These are phyloP conservation scores for Mirounga angustirostris DNA, from an alignment of 2,113 vertebrate genomes.

Conservation along the genomic window DNA sequence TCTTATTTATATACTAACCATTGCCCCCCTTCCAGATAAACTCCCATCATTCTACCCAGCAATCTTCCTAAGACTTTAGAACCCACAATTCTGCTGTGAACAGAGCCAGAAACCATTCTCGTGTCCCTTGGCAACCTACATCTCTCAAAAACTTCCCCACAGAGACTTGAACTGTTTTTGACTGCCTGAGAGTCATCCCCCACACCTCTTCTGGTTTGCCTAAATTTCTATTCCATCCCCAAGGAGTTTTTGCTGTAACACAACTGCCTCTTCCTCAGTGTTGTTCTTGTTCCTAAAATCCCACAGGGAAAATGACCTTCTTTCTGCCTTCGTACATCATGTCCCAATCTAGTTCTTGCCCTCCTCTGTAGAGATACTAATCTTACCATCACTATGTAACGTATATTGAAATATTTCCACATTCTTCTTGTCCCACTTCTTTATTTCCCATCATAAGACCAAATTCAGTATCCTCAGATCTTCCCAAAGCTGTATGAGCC, in stretches of 20 bases:
- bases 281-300: not conserved
- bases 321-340: not conserved
- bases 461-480: not conserved
- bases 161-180: not conserved
- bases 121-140: not conserved
- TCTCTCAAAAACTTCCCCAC: not conserved
- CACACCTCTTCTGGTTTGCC: not conserved
- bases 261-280: not conserved
- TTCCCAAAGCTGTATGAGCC: not conserved
- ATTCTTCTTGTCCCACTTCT: not conserved
- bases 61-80: not conserved
- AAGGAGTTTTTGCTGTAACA: not conserved
- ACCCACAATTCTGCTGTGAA: not conserved
- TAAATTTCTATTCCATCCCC: not conserved
- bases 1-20: not conserved
- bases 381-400: not conserved
- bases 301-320: not conserved
- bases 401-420: not conserved
- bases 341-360: not conserved
- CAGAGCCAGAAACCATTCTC: conserved; percentile 20
- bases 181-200: not conserved
- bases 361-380: not conserved
- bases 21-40: not conserved
- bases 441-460: not conserved
- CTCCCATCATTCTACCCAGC: not conserved